Percentiles rank a stretch among this genome's conserved stretches.
phyloP scores from a whole-genome alignment of 1,140 invertebrate genomes.

The Aradophagus sp. region DNA sequence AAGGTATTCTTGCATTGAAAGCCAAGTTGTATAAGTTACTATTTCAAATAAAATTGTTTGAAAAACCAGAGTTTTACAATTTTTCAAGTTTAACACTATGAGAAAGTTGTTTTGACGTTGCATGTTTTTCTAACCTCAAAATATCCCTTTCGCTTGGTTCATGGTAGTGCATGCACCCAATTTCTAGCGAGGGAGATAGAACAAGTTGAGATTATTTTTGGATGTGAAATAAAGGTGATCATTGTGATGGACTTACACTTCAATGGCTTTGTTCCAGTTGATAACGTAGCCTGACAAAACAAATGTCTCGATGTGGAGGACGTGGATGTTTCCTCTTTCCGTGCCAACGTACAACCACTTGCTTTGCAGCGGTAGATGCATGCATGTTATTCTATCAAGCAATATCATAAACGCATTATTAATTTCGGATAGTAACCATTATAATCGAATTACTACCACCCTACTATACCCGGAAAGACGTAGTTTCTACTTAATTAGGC shows the following conservation, averaged over 20 bases:
- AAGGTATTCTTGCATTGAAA: no score
- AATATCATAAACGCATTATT: constrained; percentile 50
- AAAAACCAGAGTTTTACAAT: no score
- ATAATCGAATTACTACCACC: constrained; percentile 44
- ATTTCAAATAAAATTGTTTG: no score
- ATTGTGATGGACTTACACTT: constrained; percentile 89
- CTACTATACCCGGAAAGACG: constrained; percentile 22
- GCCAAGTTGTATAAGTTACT: no score
- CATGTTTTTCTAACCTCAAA: no score
- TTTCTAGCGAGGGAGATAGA: no score
- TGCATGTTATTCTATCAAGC: constrained; percentile 88
- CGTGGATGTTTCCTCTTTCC: constrained; percentile 97
- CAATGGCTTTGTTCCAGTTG: constrained; percentile 99
- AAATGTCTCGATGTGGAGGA: constrained; percentile 97
- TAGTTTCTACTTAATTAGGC: constrained; percentile 25
- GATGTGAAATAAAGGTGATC: constrained; percentile 25
- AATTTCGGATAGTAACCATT: constrained; percentile 28
- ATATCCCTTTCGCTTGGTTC: no score
- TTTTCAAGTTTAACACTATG: no score
- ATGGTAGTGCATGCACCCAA: no score
- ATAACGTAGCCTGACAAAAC: constrained; percentile 97
- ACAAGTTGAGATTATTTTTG: constrained; percentile 36
- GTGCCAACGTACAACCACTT: constrained; percentile 99
- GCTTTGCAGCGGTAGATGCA: constrained; percentile 95
- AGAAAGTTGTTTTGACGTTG: no score